These are phyloP conservation scores for Pristionchus mayeri DNA, from an alignment of 2,888 invertebrate genomes.

Conservation along the genomic window DNA sequence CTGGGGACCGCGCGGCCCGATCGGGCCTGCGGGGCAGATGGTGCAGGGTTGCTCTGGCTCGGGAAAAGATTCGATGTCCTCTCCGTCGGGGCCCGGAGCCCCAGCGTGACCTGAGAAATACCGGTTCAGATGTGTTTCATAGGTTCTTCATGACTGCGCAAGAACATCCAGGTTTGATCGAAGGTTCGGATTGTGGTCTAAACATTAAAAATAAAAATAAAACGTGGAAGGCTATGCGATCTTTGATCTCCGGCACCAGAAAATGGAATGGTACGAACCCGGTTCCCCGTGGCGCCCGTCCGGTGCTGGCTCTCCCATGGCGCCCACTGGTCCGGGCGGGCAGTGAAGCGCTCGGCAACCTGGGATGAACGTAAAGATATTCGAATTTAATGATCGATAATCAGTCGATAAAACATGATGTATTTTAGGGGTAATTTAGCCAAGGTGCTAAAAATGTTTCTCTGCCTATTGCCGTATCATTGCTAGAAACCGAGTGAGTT, in stretches of 20 bases:
- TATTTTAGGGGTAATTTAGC: too few relatives aligned
- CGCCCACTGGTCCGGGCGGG: constrained; percentile 23
- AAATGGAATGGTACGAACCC: neutral
- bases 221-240: too few relatives aligned
- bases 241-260: too few relatives aligned
- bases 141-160: too few relatives aligned
- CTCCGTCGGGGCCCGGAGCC: constrained; percentile 26
- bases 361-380: neutral
- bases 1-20: constrained; percentile 51
- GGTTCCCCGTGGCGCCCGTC: constrained; percentile 31
- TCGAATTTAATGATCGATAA: too few relatives aligned
- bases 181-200: too few relatives aligned
- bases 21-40: constrained; percentile 51
- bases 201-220: too few relatives aligned
- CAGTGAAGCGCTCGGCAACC: constrained; percentile 47
- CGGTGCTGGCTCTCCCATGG: constrained; percentile 27
- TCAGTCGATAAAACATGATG: too few relatives aligned
- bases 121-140: neutral
- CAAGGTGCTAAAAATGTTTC: too few relatives aligned
- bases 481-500: too few relatives aligned
- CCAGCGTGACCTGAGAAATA: constrained; percentile 13
- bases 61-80: constrained; percentile 45
- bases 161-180: too few relatives aligned
- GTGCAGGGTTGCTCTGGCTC: constrained; percentile 48
- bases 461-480: too few relatives aligned